Conservation (phyloP, 2,888 invertebrate species). For the Chrysomela aeneicollis region DNA sequence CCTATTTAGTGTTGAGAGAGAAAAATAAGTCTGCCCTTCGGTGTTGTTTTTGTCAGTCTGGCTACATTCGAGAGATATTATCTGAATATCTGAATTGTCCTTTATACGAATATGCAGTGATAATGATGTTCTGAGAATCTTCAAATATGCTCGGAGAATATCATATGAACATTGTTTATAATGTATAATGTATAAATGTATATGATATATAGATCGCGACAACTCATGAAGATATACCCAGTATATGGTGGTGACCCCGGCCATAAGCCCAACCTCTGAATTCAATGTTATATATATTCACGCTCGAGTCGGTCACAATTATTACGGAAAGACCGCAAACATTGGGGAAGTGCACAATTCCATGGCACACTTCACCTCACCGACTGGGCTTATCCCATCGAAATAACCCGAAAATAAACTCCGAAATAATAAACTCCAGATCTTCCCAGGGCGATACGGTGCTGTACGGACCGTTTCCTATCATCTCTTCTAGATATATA, state of each 20-base stretch:
- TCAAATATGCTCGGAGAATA: no score
- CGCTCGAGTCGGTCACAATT: constrained; percentile 36
- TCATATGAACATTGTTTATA: no score
- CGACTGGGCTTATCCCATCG: constrained; percentile 31
- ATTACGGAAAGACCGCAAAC: constrained; percentile 36
- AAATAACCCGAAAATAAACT: constrained; percentile 16
- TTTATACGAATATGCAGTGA: no score
- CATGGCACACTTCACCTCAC: constrained; percentile 32
- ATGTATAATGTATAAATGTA: no score
- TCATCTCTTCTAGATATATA: constrained; percentile 14
- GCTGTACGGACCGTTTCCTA: not conserved
- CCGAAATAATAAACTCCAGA: constrained; percentile 6
- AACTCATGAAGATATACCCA: no score
- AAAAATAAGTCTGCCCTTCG: no score
- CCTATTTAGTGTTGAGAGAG: no score
- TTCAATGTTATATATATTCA: constrained; percentile 35
- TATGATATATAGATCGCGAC: no score
- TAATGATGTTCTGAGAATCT: no score
- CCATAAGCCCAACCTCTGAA: constrained; percentile 15
- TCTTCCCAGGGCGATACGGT: constrained; percentile 25
- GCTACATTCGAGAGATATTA: no score
- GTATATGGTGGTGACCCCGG: not conserved
- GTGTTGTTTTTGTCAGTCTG: no score
- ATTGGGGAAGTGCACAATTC: constrained; percentile 41
- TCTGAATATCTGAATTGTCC: no score